phyloP scores from a whole-genome alignment of 2,113 vertebrate species.

The Pteronura brasiliensis region DNA sequence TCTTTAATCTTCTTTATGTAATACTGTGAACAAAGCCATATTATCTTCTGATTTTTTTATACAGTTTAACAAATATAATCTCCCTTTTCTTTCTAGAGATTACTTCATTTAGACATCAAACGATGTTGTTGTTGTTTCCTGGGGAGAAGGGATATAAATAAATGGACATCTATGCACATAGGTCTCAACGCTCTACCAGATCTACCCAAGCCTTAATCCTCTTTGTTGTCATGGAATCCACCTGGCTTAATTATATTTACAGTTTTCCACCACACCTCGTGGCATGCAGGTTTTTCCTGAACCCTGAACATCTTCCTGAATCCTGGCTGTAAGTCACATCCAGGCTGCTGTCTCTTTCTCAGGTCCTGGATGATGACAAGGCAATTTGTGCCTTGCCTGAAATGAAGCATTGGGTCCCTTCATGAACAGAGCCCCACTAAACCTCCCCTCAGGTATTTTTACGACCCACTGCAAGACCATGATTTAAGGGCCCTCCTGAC shows the following conservation, averaged over 20 bases:
- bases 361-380: not conserved
- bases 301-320: not conserved
- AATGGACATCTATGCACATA: conserved; percentile 55
- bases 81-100: conserved; percentile 76
- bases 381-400: not conserved
- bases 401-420: not conserved
- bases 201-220: conserved; percentile 60
- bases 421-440: not conserved
- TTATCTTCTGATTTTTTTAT: conserved; percentile 84
- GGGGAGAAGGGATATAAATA: conserved; percentile 66
- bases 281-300: not conserved
- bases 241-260: conserved; percentile 70
- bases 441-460: not conserved
- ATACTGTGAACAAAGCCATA: conserved; percentile 85
- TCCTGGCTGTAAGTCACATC: not conserved
- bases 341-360: not conserved
- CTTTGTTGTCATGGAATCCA: conserved; percentile 65
- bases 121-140: conserved; percentile 44
- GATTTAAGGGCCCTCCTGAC: conserved; percentile 27
- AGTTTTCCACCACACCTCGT: conserved; percentile 20
- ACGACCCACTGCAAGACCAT: not conserved
- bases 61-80: conserved; percentile 85
- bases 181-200: conserved; percentile 61
- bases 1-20: conserved; percentile 89
- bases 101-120: conserved; percentile 85